Base-by-base conservation (phyloP, 2,113 vertebrate species). In the Sebastes schlegelii region DNA sequence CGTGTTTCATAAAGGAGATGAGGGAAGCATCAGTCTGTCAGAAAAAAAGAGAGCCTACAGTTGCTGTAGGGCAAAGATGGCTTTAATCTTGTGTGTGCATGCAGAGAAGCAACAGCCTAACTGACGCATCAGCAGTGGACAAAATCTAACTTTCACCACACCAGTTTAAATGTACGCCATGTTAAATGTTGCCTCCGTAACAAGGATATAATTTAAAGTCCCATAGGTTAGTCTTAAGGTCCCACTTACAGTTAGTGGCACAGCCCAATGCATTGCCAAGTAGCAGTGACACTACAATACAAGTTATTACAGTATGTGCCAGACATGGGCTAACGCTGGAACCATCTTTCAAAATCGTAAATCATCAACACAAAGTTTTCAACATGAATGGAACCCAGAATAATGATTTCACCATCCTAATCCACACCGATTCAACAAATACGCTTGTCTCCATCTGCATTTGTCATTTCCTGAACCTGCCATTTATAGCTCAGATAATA, bases 401-500 rank as follows among this genome's bases (percentile, higher is more conserved):
- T 77, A 49, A 74, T 51, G 26, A 63, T 58, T 64, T 60, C 16
- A 10, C 61, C 77, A 63, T 65, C 34, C 46, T 64, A 34, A 67
- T 74, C n/a, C 63, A 49, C 51, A 74, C 21, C 4, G 7, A 23
- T 71, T 66, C 19, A 57, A 65, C 80, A 73, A 60, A 57, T 51
- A 79, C 74, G 45, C 51, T 8, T 7, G 54, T 60, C 77, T 77
- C 43, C 72, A 74, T 86, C 83, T 86, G 86, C 79, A 51, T 57
- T 84, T 71, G 67, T 83, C 66, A 78, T 91, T 91, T 91, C 74
- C 76, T 91, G 52, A 81, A 75, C 65, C 66, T 57, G 21, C 60
- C 68, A 80, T 90, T 87, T 91, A 91, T 84, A 84, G 83, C 75
- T 55, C 19, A 21, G 74, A 86, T 82, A 68, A 89, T 86, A 79